phyloP scores from a whole-genome alignment of 2,888 invertebrate species.

The Acleris holmiana region DNA sequence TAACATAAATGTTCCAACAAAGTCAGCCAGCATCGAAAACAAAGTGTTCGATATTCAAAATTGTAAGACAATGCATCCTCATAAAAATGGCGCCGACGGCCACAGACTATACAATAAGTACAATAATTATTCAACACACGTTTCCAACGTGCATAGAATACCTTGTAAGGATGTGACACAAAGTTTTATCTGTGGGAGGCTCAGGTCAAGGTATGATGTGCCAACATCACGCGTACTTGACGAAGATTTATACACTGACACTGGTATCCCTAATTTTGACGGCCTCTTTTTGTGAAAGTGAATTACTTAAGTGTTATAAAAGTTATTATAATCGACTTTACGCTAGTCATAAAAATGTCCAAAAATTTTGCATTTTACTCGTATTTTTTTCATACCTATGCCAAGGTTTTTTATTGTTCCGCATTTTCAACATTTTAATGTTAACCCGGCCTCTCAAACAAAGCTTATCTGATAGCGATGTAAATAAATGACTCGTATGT shows the following conservation, averaged over 20 bases:
- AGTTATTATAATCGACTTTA: too few species aligned
- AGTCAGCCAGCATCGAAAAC: constrained; percentile 4
- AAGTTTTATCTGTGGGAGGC: constrained; percentile 32
- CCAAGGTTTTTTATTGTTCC: background rate
- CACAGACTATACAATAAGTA: constrained; percentile 33
- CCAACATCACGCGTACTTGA: constrained; percentile 24
- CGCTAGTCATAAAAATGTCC: too few species aligned
- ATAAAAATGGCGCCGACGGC: constrained; percentile 26
- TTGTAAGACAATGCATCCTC: constrained; percentile 13
- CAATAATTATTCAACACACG: constrained; percentile 22
- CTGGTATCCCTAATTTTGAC: constrained; percentile 13
- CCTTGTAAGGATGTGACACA: constrained; percentile 25
- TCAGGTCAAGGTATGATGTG: constrained; percentile 39
- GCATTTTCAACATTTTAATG: constrained; percentile 11
- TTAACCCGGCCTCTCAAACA: constrained; percentile 25
- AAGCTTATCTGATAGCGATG: constrained; percentile 27
- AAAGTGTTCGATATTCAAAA: constrained; percentile 14
- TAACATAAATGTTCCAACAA: background rate
- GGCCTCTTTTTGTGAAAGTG: background rate
- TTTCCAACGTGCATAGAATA: constrained; percentile 30
- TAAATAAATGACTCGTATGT: constrained; percentile 23
- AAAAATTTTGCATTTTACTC: too few species aligned
- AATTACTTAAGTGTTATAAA: too few species aligned
- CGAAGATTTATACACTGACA: constrained; percentile 22
- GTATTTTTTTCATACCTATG: background rate